Conservation (phyloP, 2,797 vertebrate species). For the Anolis apletophallus region DNA sequence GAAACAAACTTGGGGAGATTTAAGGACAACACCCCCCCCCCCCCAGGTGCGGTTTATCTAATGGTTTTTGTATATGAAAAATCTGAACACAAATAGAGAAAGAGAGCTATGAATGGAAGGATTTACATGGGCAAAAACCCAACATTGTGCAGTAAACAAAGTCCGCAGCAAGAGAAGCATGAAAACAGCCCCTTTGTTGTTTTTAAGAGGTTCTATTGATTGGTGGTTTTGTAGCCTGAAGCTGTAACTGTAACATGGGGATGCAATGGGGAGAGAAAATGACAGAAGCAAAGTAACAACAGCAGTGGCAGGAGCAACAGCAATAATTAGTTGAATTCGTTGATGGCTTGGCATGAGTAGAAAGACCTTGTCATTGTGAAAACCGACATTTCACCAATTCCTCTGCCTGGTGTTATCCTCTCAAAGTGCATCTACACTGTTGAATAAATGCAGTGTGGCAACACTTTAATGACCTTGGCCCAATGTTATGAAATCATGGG, state of each 20-base stretch:
- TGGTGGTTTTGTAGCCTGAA: conserved; percentile 6
- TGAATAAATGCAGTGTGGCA: too few species aligned
- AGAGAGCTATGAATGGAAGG: neutral
- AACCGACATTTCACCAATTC: neutral
- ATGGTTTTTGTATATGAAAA: neutral
- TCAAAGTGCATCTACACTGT: too few species aligned
- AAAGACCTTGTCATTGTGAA: neutral
- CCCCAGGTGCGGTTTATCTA: neutral
- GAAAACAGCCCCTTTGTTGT: conserved; percentile 8
- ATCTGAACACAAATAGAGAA: neutral
- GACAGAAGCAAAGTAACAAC: neutral
- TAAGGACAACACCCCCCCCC: neutral
- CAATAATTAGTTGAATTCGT: neutral
- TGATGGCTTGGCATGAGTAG: neutral
- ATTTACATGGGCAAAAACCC: neutral
- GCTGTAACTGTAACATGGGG: neutral
- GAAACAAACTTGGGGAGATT: neutral
- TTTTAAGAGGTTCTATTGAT: neutral
- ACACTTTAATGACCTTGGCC: too few species aligned
- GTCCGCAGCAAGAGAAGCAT: neutral
- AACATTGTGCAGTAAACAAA: conserved; percentile 10
- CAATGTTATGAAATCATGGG: too few species aligned
- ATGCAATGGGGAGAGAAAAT: neutral
- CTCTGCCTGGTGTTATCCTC: neutral
- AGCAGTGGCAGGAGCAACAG: neutral